phyloP scores from a whole-genome alignment of 1,140 invertebrate genomes.

The Ruditapes philippinarum region DNA sequence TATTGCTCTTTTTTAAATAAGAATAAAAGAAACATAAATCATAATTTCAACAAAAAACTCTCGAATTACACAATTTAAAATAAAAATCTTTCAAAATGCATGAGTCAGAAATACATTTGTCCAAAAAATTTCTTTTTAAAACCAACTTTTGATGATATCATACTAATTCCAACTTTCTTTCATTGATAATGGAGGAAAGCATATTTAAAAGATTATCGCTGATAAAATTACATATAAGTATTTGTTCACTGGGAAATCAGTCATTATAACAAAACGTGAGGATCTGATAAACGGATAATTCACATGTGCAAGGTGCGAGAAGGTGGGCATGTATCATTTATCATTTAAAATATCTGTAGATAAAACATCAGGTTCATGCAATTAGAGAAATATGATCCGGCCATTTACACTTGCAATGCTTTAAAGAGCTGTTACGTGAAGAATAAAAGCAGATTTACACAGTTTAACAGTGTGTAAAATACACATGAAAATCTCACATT shows the following conservation, averaged over 20 bases:
- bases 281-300: slow-evolving; percentile 45
- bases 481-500: too few relatives aligned
- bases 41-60: neutral
- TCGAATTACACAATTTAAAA: neutral
- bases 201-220: neutral
- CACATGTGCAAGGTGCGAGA: slow-evolving; percentile 16
- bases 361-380: slow-evolving; percentile 5
- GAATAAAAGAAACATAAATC: neutral
- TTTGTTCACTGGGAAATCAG: neutral
- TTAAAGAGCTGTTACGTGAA: neutral
- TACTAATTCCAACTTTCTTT: neutral
- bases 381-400: neutral
- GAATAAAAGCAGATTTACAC: neutral
- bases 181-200: neutral
- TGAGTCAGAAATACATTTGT: neutral
- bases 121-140: neutral
- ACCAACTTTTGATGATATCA: slow-evolving; percentile 6
- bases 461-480: neutral
- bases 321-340: slow-evolving; percentile 30
- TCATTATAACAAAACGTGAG: slow-evolving; percentile 34
- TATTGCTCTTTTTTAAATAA: neutral
- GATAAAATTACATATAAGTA: slow-evolving; percentile 36
- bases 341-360: slow-evolving; percentile 29
- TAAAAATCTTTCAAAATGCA: neutral
- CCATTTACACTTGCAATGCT: neutral